Conservation (phyloP, 1,140 invertebrate species). For the roundworm (Caenorhabditis elegans) region WBcel235 BX284603.4:10684501-10685000, state of each 20-base stretch:
- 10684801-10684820: conserved; percentile 67
- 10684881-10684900: conserved; percentile 88
- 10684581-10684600: too few species aligned
- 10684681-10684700: too few species aligned
- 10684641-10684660: too few species aligned
- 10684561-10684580: too few species aligned
- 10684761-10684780: conserved; percentile 70
- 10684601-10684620: too few species aligned
- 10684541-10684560: too few species aligned
- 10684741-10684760: conserved; percentile 76
- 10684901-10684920: conserved; percentile 84
- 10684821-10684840: conserved; percentile 71
- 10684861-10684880: conserved; percentile 82
- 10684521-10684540: too few species aligned
- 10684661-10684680: too few species aligned
- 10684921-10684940: conserved; percentile 44
- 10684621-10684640: too few species aligned
- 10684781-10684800: conserved; percentile 72
- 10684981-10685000: conserved; percentile 51
- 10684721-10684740: conserved; percentile 83
- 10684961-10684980: conserved; percentile 47
- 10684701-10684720: too few species aligned
- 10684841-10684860: conserved; percentile 91
- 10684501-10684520: too few species aligned
- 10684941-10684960: conserved; percentile 50